Evolutionary conservation across 2,888 invertebrate genomes (phyloP).

Genomic region (Zeuzera pyrina): DNA sequence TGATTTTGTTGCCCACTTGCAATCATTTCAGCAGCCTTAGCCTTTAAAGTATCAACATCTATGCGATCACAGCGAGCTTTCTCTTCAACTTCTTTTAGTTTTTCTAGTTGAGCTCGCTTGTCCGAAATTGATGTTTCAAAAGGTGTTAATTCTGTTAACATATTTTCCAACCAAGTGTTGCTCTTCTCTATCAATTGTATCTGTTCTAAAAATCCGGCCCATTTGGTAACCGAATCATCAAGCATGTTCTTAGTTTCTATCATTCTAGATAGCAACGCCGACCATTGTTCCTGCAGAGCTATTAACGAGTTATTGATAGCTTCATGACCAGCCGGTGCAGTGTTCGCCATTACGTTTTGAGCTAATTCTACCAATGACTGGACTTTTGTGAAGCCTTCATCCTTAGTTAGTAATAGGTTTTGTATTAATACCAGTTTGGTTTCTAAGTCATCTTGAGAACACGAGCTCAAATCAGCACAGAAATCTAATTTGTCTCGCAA

Average conservation of each 20-base stretch:
- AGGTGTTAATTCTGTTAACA: conserved; percentile 80
- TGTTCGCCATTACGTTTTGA: conserved; percentile 92
- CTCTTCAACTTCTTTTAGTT: conserved; percentile 88
- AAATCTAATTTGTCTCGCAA: conserved; percentile 88
- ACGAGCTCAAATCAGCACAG: conserved; percentile 86
- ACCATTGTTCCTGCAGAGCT: conserved; percentile 92
- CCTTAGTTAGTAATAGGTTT: conserved; percentile 91
- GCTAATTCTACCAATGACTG: conserved; percentile 92
- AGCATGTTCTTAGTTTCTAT: conserved; percentile 90
- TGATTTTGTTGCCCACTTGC: conserved; percentile 88
- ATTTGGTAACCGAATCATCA: conserved; percentile 91
- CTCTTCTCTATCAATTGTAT: conserved; percentile 88
- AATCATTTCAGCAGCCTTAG: conserved; percentile 89
- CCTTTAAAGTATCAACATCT: conserved; percentile 88
- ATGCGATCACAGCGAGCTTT: conserved; percentile 91
- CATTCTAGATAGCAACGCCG: conserved; percentile 87
- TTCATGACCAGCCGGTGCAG: conserved; percentile 90
- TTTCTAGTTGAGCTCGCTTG: conserved; percentile 88
- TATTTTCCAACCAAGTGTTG: conserved; percentile 83
- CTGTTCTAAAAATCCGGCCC: conserved; percentile 92
- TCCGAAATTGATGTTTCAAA: conserved; percentile 88
- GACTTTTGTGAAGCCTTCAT: conserved; percentile 91
- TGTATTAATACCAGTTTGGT: conserved; percentile 87
- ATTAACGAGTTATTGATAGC: conserved; percentile 88
- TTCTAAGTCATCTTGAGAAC: conserved; percentile 89